A percentile compares a stretch with the other conserved stretches of the same genome.
Evolutionary conservation across 2,113 vertebrate species (phyloP).

Genomic region (Psittacara wagleri): DNA sequence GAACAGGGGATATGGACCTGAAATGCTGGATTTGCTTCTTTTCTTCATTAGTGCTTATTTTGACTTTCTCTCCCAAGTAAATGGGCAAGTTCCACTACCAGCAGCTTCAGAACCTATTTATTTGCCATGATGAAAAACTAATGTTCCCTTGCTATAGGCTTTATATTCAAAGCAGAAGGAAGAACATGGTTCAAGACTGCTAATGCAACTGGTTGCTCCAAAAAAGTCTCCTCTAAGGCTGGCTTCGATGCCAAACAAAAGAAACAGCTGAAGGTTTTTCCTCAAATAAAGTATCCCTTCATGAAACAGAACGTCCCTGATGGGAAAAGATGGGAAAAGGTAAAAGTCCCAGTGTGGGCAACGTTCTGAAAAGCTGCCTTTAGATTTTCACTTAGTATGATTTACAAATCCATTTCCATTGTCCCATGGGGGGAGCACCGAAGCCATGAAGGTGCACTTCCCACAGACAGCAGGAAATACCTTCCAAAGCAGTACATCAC

Average conservation of each 20-base stretch:
- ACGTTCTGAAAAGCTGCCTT: background rate
- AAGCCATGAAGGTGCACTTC: background rate
- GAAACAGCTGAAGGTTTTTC: conserved; percentile 16
- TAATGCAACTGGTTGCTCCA: conserved; percentile 25
- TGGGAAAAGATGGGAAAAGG: background rate
- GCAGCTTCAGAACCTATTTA: background rate
- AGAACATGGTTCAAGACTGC: conserved; percentile 21
- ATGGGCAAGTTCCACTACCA: conserved; percentile 6
- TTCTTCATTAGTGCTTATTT: conserved; percentile 21
- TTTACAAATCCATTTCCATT: background rate
- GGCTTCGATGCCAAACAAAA: conserved; percentile 35
- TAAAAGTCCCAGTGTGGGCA: background rate
- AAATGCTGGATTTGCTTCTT: conserved; percentile 36
- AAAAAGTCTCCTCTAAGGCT: background rate
- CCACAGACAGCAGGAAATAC: background rate
- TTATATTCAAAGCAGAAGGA: conserved; percentile 47
- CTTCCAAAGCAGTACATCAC: accelerated
- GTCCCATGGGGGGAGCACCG: accelerated
- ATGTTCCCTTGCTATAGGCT: background rate
- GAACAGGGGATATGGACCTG: background rate
- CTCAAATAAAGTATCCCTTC: background rate
- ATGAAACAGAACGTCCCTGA: background rate
- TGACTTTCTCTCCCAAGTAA: conserved; percentile 34
- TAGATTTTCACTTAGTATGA: background rate
- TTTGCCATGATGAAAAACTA: background rate